Percentiles rank a stretch among this genome's conserved stretches.
These are phyloP conservation scores for Furnarius figulus DNA, from an alignment of 2,113 vertebrate genomes.

Conservation along the genomic window DNA sequence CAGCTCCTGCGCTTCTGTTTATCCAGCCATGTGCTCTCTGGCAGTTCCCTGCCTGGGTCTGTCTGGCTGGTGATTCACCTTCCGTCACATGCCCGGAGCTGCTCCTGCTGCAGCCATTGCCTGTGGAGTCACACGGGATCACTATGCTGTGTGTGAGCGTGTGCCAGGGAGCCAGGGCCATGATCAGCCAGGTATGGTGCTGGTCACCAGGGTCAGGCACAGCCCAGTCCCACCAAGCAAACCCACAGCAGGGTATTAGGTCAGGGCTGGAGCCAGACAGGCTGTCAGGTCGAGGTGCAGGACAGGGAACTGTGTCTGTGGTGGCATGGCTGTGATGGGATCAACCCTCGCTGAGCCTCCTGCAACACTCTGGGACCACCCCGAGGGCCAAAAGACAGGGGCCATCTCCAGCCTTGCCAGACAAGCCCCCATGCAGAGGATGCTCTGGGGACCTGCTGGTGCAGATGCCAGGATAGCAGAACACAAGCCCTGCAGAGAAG, in stretches of 20 bases:
- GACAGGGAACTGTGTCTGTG: not conserved
- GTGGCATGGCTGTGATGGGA: rapidly evolving
- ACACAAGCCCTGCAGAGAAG: not conserved
- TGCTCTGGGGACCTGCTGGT: not conserved
- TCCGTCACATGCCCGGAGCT: not conserved
- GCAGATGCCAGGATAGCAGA: not conserved
- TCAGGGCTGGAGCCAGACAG: not conserved
- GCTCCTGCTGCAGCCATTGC: not conserved
- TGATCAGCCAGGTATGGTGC: not conserved
- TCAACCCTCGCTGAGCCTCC: not conserved
- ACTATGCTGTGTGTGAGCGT: not conserved
- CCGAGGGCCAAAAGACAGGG: not conserved
- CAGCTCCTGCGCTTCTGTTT: not conserved
- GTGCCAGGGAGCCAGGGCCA: not conserved
- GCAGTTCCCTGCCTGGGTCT: not conserved
- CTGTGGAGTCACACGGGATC: not conserved
- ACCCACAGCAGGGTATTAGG: rapidly evolving
- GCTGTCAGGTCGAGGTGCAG: not conserved
- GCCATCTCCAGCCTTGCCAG: not conserved
- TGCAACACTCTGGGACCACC: not conserved
- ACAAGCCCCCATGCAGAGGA: rapidly evolving
- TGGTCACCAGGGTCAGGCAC: not conserved
- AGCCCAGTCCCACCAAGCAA: not conserved
- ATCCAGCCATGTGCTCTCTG: not conserved
- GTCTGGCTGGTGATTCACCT: not conserved